phyloP scores from a whole-genome alignment of 2,797 vertebrate species.

The Coranthus polyacanthus region DNA sequence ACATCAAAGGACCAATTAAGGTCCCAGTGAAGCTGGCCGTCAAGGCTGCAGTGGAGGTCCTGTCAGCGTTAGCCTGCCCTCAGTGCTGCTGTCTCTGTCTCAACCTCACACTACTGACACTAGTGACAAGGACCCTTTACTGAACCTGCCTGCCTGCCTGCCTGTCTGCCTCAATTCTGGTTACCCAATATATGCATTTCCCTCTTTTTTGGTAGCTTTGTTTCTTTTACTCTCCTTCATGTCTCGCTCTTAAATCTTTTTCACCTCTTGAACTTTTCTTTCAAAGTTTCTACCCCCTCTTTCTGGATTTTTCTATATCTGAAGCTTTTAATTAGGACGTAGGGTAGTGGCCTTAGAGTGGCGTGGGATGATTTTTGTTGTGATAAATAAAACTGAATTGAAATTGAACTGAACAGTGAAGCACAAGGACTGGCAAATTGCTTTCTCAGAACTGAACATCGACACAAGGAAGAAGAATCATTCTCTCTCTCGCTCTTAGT shows the following conservation, averaged over 20 bases:
- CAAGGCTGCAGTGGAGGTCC: constrained; percentile 90
- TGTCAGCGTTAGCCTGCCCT: constrained; percentile 77
- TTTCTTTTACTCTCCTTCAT: constrained; percentile 74
- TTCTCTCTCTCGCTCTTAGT: constrained; percentile 75
- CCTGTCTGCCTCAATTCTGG: constrained; percentile 75
- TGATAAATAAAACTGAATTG: no score
- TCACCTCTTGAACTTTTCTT: constrained; percentile 23
- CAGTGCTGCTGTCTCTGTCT: constrained; percentile 80
- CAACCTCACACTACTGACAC: constrained; percentile 72
- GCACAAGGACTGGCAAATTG: constrained; percentile 83
- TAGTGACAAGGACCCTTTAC: constrained; percentile 81
- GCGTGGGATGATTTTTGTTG: no score
- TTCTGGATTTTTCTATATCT: constrained; percentile 73
- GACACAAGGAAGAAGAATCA: constrained; percentile 74
- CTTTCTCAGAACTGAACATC: constrained; percentile 73
- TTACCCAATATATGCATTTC: constrained; percentile 68
- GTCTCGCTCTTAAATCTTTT: constrained; percentile 27
- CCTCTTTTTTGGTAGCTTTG: constrained; percentile 65
- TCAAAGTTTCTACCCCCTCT: constrained; percentile 62
- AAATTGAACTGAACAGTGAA: not conserved
- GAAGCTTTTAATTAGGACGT: constrained; percentile 92
- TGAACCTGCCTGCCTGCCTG: constrained; percentile 83
- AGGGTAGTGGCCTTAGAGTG: no score
- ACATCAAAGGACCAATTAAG: constrained; percentile 99
- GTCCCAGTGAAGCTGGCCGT: constrained; percentile 91